Evolutionary conservation across 1,140 invertebrate species (phyloP), one percentile per base, ranked within the genome.

Genomic region (Neuroterus valhalla): DNA sequence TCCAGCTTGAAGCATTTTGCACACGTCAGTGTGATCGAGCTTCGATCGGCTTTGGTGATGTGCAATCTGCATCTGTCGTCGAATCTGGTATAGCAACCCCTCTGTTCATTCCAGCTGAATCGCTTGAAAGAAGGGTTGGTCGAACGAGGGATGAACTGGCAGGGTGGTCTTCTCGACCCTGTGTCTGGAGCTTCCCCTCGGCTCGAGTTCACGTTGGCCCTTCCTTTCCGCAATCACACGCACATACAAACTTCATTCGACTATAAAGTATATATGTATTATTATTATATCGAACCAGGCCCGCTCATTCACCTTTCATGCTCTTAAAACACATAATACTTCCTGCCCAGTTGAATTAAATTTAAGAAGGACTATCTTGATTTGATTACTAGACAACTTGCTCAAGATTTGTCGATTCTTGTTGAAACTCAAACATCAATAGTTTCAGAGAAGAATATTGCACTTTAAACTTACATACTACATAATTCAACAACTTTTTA

Each of bases 101-200:
- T 21, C 52, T 62, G 19, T 62, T 15, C 12, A 26, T 62, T 62
- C 52, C 52, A 62, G 52, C 26, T 62, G 52, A 62, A 14, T 62
- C 5, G 23, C 52, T 62, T 62, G 52, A 62, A 62, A 62, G 52
- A 62, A 62, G 52, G 52, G 52, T 62, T 62, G 26, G 14, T 62
- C 52, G 52, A 2, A 62, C 26, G 26, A 62, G 52, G 52, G 52
- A 62, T 62, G 52, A 62, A 62, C 52, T 23, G 11, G 23, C 26
- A 62, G 52, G 52, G 52, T 62, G 52, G 52, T 62, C 52, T 62
- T 26, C 14, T 26, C 23, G 21, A 23, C 12, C 12, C 23, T 62
- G 52, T 62, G 23, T 62, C 3, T 26, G 52, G 52, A 26, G 52
- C 23, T 26, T 62, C 23, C 52, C 52, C 52, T 62, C 23, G 12